Base-by-base conservation (phyloP, 2,113 vertebrate genomes). In the Megaleporinus macrocephalus region DNA sequence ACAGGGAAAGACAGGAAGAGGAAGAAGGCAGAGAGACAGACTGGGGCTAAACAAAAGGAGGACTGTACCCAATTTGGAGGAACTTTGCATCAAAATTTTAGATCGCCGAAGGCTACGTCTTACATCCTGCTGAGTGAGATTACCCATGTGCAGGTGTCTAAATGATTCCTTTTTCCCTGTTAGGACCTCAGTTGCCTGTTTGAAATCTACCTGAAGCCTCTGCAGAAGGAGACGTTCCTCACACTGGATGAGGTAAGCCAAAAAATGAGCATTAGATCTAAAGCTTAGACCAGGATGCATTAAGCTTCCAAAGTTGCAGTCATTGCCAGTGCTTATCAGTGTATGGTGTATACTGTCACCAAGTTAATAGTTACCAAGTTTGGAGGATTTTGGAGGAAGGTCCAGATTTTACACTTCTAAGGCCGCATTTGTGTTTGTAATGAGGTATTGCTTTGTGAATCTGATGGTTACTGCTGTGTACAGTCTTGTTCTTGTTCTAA, bases 181-280 rank as follows among this genome's bases (percentile, higher is more conserved):
- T 81, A 99, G 98, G 98, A 99, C 84, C 91, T 99, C 89, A 95
- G 93, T 86, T 97, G 95, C 89, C 93, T 99, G 88, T 98, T 99
- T 0, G 96, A 98, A 86, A 92, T 98, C 1, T 99, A 99, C 93
- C 88, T 99, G 92, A 97, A 97, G 83, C 98, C 98, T 0, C 94
- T 99, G 88, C 97, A 99, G 73, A 96, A 91, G 33, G 97, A 99
- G 93, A 97, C 95, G 55, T 99, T 98, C 83, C 97, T 99, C 77
- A 97, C 97, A 1, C 95, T 94, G 86, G 97, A 99, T 13, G 97
- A 99, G 96, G 97, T 99, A 90, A 89, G 90, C n/a, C 1, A 22
- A 14, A 44, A 20, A n/a, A n/a, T 77, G 6, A 49, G 73, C 16
- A 9, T 74, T 53, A 30, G 13, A 11, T 1, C n/a, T 36, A 15